phyloP scores from a whole-genome alignment of 2,797 vertebrate species.

The Leontopithecus rosalia region DNA sequence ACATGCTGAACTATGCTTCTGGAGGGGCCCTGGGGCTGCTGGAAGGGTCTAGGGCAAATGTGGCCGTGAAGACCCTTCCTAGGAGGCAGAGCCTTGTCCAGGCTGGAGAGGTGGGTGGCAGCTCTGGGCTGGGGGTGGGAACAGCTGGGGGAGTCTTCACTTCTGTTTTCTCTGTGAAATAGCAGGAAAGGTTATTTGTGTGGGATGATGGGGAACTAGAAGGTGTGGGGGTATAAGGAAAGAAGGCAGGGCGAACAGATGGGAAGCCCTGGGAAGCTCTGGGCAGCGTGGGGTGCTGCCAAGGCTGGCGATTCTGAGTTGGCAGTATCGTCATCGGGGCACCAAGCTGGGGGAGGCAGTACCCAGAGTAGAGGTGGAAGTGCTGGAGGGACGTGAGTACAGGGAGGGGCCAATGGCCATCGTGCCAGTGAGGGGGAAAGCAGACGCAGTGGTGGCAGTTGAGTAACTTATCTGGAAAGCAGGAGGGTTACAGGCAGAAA shows the following conservation, averaged over 20 bases:
- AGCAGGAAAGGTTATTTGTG: neutral
- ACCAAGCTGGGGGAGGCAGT: neutral
- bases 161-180: neutral
- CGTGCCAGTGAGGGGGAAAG: rapidly evolving
- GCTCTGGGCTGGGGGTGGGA: neutral
- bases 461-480: neutral
- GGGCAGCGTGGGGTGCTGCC: rapidly evolving
- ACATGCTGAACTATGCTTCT: rapidly evolving
- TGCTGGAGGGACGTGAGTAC: neutral
- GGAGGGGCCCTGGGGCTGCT: neutral
- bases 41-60: neutral
- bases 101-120: neutral
- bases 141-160: neutral
- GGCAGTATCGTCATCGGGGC: neutral
- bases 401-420: neutral
- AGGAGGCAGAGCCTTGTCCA: too few relatives aligned
- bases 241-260: too few relatives aligned
- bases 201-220: neutral
- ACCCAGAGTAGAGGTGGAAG: neutral
- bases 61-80: rapidly evolving
- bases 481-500: neutral
- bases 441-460: rapidly evolving
- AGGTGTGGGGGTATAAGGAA: neutral
- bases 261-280: neutral
- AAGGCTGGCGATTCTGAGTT: neutral